Evolutionary conservation across 2,113 vertebrate species (phyloP), one percentile per base, ranked within the genome.

Genomic region (Kryptolebias marmoratus): DNA sequence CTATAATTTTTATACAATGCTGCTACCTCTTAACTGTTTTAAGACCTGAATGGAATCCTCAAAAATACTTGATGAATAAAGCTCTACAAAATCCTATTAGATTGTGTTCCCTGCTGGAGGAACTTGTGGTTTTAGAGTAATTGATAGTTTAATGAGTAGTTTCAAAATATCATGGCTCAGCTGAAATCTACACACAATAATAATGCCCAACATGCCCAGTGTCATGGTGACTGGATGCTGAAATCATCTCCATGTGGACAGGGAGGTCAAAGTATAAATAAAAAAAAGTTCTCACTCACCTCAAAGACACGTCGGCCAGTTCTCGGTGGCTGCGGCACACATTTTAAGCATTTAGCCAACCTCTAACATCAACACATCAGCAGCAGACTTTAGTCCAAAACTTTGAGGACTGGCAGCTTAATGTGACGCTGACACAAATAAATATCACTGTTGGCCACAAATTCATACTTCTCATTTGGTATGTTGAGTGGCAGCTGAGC

Each of bases 391-490:
- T 65, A 13, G 50, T 85, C 78, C 74, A 74, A 32, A 77, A 11
- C 69, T 18, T 30, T 81, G 79, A 1, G 73, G 80, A 82, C 52
- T 11, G 72, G 75, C 65, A 53, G 81, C 85, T 65, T 55, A 59
- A 81, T 56, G 79, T 69, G 63, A 82, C 71, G 63, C 73, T 75
- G 74, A 90, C 77, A 88, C 80, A 85, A 87, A 84, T 83, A 91
- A 86, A 79, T 79, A 78, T 44, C 42, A 28, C 68, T 1, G 39
- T 57, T 27, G 56, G 77, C 78, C 87, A 74, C 82, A 84, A 69
- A 88, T 81, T 78, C 87, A 84, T 75, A 54, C 48, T 56, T 31
- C 78, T 77, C 42, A 75, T 81, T 72, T 76, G 32, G 73, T 80
- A 64, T 28, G 53, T 66, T 62, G 75, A 71, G 81, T 64, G 81